Evolutionary conservation across 2,888 invertebrate species (phyloP).

Genomic region (Idaea straminata): DNA sequence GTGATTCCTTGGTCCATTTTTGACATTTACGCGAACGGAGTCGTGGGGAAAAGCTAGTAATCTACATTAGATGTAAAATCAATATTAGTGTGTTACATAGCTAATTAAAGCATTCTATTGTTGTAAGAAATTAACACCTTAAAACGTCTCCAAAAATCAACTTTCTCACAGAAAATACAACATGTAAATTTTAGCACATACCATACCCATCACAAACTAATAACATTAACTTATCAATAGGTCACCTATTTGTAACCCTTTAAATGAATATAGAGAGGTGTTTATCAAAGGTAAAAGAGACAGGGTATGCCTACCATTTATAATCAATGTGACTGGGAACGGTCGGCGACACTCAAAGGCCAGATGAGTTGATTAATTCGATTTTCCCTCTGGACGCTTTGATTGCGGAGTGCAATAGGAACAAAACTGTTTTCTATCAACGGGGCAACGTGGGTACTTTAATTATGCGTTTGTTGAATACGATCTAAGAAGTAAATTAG

Average conservation of each 20-base stretch:
- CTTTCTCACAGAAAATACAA: not conserved
- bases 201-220: not conserved
- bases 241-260: slow-evolving; percentile 30
- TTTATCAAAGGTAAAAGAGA: not conserved
- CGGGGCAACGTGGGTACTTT: slow-evolving; percentile 23
- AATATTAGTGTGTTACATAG: too few relatives aligned
- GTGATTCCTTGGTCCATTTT: too few relatives aligned
- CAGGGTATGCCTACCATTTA: not conserved
- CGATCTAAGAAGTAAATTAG: not conserved
- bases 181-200: not conserved
- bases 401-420: slow-evolving; percentile 59
- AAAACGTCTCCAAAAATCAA: not conserved
- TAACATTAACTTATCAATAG: not conserved
- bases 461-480: slow-evolving; percentile 29
- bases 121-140: not conserved
- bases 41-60: too few relatives aligned
- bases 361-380: slow-evolving; percentile 65
- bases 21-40: too few relatives aligned
- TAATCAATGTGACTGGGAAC: slow-evolving; percentile 55
- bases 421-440: slow-evolving; percentile 49
- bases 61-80: too few relatives aligned
- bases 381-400: slow-evolving; percentile 64
- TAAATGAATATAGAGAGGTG: not conserved
- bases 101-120: not conserved
- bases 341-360: slow-evolving; percentile 61